phyloP scores from a whole-genome alignment of 1,140 invertebrate species.

The Zaprionus vittiger region DNA sequence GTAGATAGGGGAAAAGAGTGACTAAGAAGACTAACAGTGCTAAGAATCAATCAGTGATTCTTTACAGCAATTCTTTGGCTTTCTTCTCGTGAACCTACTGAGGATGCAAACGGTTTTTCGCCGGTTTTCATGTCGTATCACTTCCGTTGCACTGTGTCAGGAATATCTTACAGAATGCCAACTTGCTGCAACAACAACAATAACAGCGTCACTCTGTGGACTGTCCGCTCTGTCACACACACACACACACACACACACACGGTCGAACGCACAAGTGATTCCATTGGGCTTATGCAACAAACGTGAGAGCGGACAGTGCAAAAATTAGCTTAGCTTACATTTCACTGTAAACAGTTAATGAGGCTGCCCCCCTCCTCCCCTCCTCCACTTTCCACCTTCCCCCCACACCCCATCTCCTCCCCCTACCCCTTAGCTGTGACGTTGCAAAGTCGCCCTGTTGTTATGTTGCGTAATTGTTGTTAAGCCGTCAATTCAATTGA shows the following conservation, averaged over 20 bases:
- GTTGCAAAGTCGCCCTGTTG: conserved; percentile 15
- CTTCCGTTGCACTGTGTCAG: background rate
- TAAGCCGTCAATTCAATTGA: conserved; percentile 80
- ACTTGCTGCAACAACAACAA: too few relatives aligned
- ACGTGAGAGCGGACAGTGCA: conserved; percentile 35
- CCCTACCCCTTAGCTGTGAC: background rate
- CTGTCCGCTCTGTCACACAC: background rate
- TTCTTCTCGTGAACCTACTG: background rate
- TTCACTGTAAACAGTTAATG: conserved; percentile 69
- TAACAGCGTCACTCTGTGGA: too few relatives aligned
- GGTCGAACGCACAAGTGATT: background rate
- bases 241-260: background rate
- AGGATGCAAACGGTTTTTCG: background rate
- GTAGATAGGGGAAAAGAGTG: too few relatives aligned
- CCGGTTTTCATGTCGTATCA: background rate
- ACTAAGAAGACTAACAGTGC: too few relatives aligned
- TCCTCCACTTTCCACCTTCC: background rate
- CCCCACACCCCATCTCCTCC: conserved; percentile 12
- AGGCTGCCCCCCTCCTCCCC: conserved; percentile 37
- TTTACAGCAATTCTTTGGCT: background rate
- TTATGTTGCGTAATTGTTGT: conserved; percentile 69
- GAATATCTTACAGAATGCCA: too few relatives aligned
- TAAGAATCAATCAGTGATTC: background rate
- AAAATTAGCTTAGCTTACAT: conserved; percentile 74
- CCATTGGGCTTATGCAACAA: conserved; percentile 6